A percentile compares a stretch with the other conserved stretches of the same genome.
These are phyloP conservation scores for Andricus grossulariae DNA, from an alignment of 1,140 invertebrate species.

Conservation along the genomic window DNA sequence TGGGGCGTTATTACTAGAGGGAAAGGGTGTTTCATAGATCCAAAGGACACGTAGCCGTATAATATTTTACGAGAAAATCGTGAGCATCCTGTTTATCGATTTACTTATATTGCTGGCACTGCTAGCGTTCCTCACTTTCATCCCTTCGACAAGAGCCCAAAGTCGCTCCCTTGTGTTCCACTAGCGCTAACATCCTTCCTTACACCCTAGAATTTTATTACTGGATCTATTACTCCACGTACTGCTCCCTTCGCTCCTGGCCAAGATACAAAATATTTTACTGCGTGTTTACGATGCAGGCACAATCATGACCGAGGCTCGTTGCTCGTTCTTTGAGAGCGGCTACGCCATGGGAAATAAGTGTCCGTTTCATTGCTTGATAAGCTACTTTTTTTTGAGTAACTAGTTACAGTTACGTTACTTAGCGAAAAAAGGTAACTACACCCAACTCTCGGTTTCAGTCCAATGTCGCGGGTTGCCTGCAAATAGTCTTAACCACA, in stretches of 20 bases:
- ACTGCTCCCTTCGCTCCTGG: neutral
- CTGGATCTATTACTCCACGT: constrained; percentile 54
- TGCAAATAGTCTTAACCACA: too few relatives aligned
- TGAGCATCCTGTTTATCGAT: constrained; percentile 65
- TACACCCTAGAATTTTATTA: constrained; percentile 58
- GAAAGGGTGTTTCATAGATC: neutral
- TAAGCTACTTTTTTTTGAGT: too few relatives aligned
- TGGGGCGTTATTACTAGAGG: neutral
- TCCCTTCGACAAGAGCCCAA: constrained; percentile 33
- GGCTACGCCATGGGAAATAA: neutral
- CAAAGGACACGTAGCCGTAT: constrained; percentile 45
- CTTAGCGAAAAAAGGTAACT: too few relatives aligned
- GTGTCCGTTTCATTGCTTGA: too few relatives aligned
- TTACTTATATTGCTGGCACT: constrained; percentile 50
- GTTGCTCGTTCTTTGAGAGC: constrained; percentile 3
- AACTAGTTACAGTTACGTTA: too few relatives aligned
- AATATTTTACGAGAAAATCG: constrained; percentile 66
- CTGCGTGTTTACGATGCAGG: constrained; percentile 49
- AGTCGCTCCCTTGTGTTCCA: constrained; percentile 47
- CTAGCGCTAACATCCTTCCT: constrained; percentile 37
- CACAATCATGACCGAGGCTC: constrained; percentile 53
- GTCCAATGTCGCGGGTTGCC: too few relatives aligned
- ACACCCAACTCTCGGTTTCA: too few relatives aligned
- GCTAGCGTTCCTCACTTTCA: constrained; percentile 1
- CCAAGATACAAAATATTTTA: constrained; percentile 53